phyloP scores from a whole-genome alignment of 2,797 vertebrate genomes.

The Oreochromis grahami region DNA sequence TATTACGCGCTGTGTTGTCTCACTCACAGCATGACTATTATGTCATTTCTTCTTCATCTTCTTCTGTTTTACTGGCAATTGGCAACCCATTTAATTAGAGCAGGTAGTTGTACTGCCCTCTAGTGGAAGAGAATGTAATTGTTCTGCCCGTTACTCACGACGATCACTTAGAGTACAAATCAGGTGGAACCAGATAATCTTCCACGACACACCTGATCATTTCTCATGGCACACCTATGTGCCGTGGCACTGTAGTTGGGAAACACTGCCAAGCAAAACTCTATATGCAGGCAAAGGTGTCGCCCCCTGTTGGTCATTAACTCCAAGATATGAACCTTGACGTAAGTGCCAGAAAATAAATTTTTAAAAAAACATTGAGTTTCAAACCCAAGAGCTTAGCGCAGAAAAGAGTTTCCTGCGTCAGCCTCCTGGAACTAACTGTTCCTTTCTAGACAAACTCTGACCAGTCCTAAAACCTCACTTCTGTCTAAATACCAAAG shows the following conservation, averaged over 20 bases:
- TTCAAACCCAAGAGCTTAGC: not conserved
- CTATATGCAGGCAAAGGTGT: not conserved
- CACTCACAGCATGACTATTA: not conserved
- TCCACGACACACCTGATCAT: rapidly evolving
- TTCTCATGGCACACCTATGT: not conserved
- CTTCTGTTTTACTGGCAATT: not conserved
- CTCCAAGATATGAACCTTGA: not conserved
- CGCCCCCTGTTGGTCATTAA: not conserved
- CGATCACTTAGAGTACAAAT: not conserved
- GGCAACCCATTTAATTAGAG: not conserved
- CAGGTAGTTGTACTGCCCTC: not conserved
- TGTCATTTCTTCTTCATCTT: not conserved
- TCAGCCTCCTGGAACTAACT: not conserved
- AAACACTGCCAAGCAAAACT: not conserved
- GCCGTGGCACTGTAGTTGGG: not conserved
- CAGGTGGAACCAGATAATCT: not conserved
- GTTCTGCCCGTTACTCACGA: not conserved
- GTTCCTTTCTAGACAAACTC: not conserved
- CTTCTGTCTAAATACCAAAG: not conserved
- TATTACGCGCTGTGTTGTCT: not conserved
- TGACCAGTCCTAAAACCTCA: not conserved
- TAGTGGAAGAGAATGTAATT: not conserved
- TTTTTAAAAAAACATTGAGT: no score
- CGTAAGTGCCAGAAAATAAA: not conserved
- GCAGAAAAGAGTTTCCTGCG: not conserved